Conservation (phyloP, 1,140 invertebrate species). For the Steinernema khuongi region DNA sequence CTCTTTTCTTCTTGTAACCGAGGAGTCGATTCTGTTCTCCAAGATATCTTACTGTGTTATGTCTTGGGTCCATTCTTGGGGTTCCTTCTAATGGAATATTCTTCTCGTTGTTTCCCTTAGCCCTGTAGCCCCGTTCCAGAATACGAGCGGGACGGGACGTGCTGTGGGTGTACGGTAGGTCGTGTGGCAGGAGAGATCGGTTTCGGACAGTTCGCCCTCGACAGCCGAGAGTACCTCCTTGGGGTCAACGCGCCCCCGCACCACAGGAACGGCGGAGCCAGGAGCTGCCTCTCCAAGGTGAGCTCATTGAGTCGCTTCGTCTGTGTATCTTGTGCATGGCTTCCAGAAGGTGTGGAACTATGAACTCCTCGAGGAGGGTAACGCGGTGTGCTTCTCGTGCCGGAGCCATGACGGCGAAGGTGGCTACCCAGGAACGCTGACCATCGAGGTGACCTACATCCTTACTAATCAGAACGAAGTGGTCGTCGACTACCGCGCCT, state of each 20-base stretch:
- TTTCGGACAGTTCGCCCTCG: neutral
- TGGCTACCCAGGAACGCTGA: neutral
- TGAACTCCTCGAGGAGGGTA: neutral
- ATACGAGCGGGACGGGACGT: neutral
- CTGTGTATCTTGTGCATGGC: neutral
- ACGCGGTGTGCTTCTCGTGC: conserved; percentile 8
- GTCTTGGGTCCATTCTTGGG: neutral
- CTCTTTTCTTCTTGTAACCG: too few relatives aligned
- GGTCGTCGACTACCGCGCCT: conserved; percentile 5
- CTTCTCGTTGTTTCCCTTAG: too few relatives aligned
- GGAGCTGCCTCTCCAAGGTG: neutral
- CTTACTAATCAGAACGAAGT: conserved; percentile 11
- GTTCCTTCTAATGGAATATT: neutral
- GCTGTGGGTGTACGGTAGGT: conserved; percentile 1
- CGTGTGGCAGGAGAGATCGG: neutral
- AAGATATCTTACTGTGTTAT: too few relatives aligned
- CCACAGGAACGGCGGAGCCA: neutral
- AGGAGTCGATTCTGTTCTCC: too few relatives aligned
- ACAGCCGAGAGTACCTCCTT: neutral
- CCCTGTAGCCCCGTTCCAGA: too few relatives aligned
- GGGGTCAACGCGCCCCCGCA: conserved; percentile 1
- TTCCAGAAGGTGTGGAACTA: conserved; percentile 9
- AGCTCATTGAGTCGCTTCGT: neutral
- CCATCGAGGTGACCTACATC: neutral
- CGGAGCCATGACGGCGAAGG: neutral